Conservation (phyloP, 2,113 vertebrate species). For the Herpailurus yagouaroundi region DNA sequence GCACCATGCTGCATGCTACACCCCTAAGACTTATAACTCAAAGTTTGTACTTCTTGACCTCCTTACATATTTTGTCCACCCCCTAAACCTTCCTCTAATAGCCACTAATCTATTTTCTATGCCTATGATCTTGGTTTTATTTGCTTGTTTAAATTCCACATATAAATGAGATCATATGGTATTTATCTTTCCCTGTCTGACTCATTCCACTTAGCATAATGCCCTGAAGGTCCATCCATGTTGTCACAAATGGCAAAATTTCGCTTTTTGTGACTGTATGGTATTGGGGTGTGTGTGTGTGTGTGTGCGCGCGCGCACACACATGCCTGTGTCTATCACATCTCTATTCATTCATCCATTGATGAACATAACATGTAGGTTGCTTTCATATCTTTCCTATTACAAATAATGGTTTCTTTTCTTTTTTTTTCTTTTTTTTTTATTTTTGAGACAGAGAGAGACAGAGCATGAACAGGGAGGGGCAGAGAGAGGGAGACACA, state of each 20-base stretch:
- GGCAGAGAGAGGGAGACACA: no score
- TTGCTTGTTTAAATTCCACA: not conserved
- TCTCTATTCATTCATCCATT: not conserved
- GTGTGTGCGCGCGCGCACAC: rapidly evolving
- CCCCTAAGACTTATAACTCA: not conserved
- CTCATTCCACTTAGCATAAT: not conserved
- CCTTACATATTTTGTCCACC: not conserved
- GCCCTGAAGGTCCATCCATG: not conserved
- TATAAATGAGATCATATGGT: not conserved
- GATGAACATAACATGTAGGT: not conserved
- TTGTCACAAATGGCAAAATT: not conserved
- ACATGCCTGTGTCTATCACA: not conserved
- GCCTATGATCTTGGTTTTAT: not conserved
- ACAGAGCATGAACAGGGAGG: no score
- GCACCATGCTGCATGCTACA: not conserved
- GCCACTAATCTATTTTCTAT: not conserved
- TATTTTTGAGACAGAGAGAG: no score
- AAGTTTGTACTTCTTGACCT: not conserved
- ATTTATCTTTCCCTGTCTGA: not conserved
- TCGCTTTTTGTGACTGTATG: not conserved
- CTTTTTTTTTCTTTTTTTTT: not conserved
- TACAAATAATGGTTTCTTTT: not conserved
- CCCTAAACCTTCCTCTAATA: not conserved
- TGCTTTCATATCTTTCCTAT: not conserved
- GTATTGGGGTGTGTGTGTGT: not conserved